These are phyloP conservation scores for Chinchilla lanigera DNA, from an alignment of 2,113 vertebrate genomes.

Conservation along the genomic window DNA sequence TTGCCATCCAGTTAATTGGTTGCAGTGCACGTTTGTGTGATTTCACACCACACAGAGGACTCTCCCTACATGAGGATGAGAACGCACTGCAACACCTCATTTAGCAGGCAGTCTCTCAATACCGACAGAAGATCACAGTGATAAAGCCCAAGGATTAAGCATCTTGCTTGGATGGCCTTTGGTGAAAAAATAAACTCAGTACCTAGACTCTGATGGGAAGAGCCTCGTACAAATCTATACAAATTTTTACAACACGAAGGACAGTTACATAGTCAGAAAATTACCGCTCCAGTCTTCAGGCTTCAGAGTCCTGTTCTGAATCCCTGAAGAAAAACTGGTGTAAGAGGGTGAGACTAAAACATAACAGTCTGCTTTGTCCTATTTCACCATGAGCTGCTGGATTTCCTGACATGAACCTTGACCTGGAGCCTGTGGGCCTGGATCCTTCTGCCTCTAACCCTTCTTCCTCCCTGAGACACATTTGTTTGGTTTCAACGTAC, in stretches of 20 bases:
- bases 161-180: neutral
- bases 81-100: neutral
- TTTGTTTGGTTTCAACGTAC: neutral
- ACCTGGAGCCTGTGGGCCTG: neutral
- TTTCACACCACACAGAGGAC: slow-evolving; percentile 37
- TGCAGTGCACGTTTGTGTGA: slow-evolving; percentile 48
- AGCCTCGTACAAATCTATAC: neutral
- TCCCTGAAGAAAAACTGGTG: neutral
- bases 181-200: neutral
- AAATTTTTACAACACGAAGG: neutral
- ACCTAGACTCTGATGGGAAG: neutral
- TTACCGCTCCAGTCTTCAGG: neutral
- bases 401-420: neutral
- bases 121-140: neutral
- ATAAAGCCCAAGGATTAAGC: slow-evolving; percentile 28
- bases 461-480: neutral
- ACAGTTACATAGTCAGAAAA: neutral
- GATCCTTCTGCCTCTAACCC: rapidly evolving
- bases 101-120: neutral
- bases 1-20: slow-evolving; percentile 73
- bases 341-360: neutral
- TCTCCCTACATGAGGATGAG: neutral
- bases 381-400: neutral
- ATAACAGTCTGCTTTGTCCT: neutral
- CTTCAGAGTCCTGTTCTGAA: neutral